phyloP scores from a whole-genome alignment of 2,888 invertebrate genomes.

The Cyaniris semiargus region DNA sequence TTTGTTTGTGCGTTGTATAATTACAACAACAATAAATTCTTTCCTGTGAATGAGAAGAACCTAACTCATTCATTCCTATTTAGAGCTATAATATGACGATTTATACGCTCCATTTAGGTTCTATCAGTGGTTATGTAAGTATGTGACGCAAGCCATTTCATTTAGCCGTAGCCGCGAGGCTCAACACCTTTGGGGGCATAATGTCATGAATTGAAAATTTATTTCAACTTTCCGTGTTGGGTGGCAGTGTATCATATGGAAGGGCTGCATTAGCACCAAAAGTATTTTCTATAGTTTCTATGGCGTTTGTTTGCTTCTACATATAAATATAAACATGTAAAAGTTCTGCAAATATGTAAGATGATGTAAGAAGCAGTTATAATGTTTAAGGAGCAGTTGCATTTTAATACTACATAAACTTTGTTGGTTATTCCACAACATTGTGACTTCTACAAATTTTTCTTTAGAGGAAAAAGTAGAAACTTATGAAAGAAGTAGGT shows the following conservation, averaged over 20 bases:
- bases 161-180: neutral
- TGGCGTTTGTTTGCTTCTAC: neutral
- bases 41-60: too few relatives aligned
- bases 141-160: conserved; percentile 14
- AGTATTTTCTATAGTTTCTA: neutral
- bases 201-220: conserved; percentile 19
- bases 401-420: too few relatives aligned
- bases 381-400: too few relatives aligned
- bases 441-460: too few relatives aligned
- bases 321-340: neutral
- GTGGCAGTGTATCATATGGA: conserved; percentile 10
- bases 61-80: too few relatives aligned
- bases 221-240: conserved; percentile 6
- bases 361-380: neutral
- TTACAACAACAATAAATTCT: too few relatives aligned
- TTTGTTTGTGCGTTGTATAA: too few relatives aligned
- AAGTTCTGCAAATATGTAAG: too few relatives aligned
- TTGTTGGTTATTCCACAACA: too few relatives aligned
- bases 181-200: conserved; percentile 11
- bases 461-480: too few relatives aligned
- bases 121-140: neutral
- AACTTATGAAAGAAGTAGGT: too few relatives aligned
- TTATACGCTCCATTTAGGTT: neutral
- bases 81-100: neutral
- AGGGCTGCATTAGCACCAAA: neutral